A percentile compares a stretch with the other conserved stretches of the same genome.
Conservation (phyloP, 2,113 vertebrate species). For the Phocoena sinus region DNA sequence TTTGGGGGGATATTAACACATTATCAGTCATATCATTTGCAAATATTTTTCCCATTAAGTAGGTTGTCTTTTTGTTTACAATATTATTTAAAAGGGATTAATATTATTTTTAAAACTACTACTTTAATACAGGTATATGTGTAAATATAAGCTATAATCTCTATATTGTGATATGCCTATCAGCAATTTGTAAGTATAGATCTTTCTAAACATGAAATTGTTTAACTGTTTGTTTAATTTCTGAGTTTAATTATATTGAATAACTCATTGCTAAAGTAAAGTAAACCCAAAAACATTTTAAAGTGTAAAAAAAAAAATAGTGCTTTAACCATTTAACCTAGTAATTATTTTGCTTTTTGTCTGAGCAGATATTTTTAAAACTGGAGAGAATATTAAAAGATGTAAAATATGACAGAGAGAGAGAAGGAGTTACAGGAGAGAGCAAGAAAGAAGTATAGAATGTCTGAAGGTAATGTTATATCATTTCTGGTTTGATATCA, state of each 20-base stretch:
- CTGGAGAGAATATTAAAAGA: background rate
- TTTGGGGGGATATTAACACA: background rate
- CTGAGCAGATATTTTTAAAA: background rate
- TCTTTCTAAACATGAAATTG: background rate
- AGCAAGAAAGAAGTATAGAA: background rate
- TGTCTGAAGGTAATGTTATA: background rate
- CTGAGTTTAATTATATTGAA: background rate
- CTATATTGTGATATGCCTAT: background rate
- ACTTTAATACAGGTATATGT: background rate
- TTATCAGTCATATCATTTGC: background rate
- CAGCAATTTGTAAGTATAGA: background rate
- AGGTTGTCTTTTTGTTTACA: background rate
- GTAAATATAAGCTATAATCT: background rate
- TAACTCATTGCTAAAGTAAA: background rate
- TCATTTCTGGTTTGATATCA: background rate
- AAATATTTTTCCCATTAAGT: background rate
- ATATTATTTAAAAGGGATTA: background rate
- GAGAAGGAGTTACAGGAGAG: background rate
- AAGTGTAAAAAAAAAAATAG: background rate
- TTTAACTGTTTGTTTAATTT: background rate
- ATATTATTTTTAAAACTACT: background rate
- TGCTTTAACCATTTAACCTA: background rate
- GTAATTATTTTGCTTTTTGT: background rate
- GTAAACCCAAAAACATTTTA: background rate
- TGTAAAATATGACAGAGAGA: background rate